phyloP scores from a whole-genome alignment of 2,113 vertebrate species.

The Engraulis encrasicolus region DNA sequence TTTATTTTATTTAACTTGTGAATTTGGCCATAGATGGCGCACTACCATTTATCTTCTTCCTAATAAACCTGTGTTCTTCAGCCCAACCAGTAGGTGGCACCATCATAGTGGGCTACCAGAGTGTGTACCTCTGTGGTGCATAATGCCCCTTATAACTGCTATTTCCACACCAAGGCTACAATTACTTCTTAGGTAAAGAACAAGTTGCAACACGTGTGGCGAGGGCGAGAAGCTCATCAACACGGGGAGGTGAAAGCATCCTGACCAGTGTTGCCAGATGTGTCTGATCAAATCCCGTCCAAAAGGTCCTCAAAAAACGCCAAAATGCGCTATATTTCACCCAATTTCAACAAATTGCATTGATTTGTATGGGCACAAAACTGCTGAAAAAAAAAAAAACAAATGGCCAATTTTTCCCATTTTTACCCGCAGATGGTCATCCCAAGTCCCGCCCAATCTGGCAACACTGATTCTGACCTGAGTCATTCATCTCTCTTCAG shows the following conservation, averaged over 20 bases:
- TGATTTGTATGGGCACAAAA: no score
- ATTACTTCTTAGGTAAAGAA: slow-evolving; percentile 2
- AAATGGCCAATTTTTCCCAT: no score
- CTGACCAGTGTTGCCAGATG: no score
- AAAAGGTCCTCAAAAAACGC: no score
- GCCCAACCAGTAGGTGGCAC: slow-evolving; percentile 33
- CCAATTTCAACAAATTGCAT: no score
- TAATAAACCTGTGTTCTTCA: not conserved
- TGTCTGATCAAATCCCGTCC: no score
- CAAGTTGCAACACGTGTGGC: not conserved
- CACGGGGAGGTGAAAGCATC: not conserved
- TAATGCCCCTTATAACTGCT: slow-evolving; percentile 19
- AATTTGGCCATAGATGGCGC: not conserved
- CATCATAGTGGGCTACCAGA: not conserved
- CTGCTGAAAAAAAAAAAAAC: no score
- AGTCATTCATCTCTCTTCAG: not conserved
- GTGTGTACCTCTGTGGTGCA: not conserved
- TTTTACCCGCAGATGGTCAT: no score
- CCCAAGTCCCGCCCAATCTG: no score
- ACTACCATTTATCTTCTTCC: not conserved
- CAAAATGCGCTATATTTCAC: no score
- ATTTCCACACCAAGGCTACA: slow-evolving; percentile 29
- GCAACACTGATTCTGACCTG: no score
- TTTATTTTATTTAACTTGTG: no score
- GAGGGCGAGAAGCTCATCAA: not conserved